Evolutionary conservation across 2,113 vertebrate species (phyloP), one percentile per base, ranked within the genome.

Genomic region (Ammodytes marinus): DNA sequence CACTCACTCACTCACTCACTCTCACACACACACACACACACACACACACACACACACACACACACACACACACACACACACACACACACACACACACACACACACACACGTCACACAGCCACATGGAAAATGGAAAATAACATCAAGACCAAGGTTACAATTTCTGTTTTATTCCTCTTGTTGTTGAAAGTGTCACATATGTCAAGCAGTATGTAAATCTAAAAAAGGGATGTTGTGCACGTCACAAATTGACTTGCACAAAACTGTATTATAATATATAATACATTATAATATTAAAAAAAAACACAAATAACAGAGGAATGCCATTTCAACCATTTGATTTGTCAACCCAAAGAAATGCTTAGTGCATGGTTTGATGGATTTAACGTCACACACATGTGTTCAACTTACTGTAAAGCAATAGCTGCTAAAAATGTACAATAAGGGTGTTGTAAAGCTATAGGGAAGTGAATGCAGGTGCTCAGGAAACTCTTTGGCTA

Each of bases 391-490:
- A 58, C 45, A 59, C 2, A 4, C 8, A 71, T 13, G 9, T 8
- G 6, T 35, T 66, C 43, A n/a, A 72, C 1, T 57, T 17, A n/a
- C 1, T 54, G 8, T 57, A 35, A 69, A 42, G 13, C 5, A 74
- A 70, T 82, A 65, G 50, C 52, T 69, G 45, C 15, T 39, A n/a
- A 57, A 54, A 12, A 43, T 76, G 39, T 65, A 61, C 43, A 47
- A 43, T 55, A 37, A 68, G 60, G 4, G 8, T 4, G 5, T 54
- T 73, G 9, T 39, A 39, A 77, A 84, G 35, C 12, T 47, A 50
- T 3, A 12, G 5, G 40, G 52, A 73, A 70, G 54, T 65, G 5
- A 67, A 77, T 7, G 12, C 49, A 73, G 66, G 35, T 71, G 46
- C 19, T 86, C 27, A 37, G 27, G 40, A 76, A 81, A 57, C 35